phyloP scores from a whole-genome alignment of 2,888 invertebrate species.

The Drosophila kanekoi region DNA sequence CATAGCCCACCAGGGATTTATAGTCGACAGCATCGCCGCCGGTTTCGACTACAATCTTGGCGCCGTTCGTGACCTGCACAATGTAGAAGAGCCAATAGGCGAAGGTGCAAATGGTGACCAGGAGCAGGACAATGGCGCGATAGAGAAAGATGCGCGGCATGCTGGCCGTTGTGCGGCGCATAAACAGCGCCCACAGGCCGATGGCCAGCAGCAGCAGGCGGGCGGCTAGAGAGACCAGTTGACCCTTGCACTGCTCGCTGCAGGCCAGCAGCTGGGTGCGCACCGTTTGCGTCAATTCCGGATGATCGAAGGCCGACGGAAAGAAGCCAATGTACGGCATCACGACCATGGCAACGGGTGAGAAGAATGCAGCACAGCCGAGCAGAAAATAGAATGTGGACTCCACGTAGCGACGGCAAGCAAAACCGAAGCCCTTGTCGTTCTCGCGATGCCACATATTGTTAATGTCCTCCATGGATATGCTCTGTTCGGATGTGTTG shows the following conservation, averaged over 20 bases:
- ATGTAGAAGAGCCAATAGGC: constrained; percentile 99
- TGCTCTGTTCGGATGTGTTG: constrained; percentile 97
- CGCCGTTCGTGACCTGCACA: constrained; percentile 93
- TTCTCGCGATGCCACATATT: constrained; percentile 93
- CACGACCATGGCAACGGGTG: constrained; percentile 97
- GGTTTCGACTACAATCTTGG: constrained; percentile 90
- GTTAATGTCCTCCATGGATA: constrained; percentile 95
- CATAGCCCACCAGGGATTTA: constrained; percentile 95
- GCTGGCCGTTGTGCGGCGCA: constrained; percentile 93
- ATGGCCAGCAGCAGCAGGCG: constrained; percentile 95
- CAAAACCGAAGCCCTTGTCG: constrained; percentile 89
- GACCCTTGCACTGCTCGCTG: constrained; percentile 97
- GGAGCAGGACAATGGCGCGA: constrained; percentile 93
- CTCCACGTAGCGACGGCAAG: constrained; percentile 94
- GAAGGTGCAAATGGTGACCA: constrained; percentile 96
- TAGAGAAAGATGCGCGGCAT: constrained; percentile 97
- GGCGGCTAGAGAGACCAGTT: constrained; percentile 95
- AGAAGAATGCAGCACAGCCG: constrained; percentile 93
- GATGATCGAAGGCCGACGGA: constrained; percentile 89
- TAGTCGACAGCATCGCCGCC: constrained; percentile 93
- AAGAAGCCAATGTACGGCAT: constrained; percentile 95
- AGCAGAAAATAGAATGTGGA: constrained; percentile 92
- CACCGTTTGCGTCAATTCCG: constrained; percentile 89
- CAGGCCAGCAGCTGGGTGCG: constrained; percentile 91
- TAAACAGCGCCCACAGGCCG: constrained; percentile 97